Evolutionary conservation across 2,113 vertebrate genomes (phyloP), one percentile per base, ranked within the genome.

Genomic region (Coturnix japonica): DNA sequence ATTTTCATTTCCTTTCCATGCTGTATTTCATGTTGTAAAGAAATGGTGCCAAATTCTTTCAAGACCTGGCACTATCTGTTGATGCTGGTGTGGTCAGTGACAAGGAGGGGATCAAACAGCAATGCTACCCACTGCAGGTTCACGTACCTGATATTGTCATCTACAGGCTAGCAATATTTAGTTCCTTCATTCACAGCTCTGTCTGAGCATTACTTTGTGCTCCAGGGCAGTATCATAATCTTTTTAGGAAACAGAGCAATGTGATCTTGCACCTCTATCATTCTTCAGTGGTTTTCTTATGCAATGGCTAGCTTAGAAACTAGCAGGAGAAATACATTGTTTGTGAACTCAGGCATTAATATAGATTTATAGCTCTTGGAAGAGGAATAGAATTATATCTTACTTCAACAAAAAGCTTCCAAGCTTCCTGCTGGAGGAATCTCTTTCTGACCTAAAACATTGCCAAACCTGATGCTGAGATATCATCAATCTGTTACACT

Each of bases 11-110:
- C 31, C 65, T 44, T 67, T 75, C 35, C 35, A 43, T 80, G 61
- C 39, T 9, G 1, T 69, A 65, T 81, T 86, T 85, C 13, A 8
- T 12, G 31, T 37, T 59, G 8, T 39, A 46, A 49, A 89, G 14
- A 7, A 16, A 5, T 3, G 61, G 51, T 30, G 17, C 14, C 59
- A 83, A 5, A 44, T 93, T 57, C 11, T 21, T 87, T 31, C 65
- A 65, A 1, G 25, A 72, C 25, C 66, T 75, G 57, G 6, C 0
- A 0, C 49, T 44, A 28, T 31, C 66, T 76, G 76, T 47, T 47
- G 56, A 63, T 91, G 59, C 57, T 60, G 31, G 22, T 33, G 21
- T 1, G 1, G 18, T 39, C 49, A 30, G 54, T 44, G 51, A 49
- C 43, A 21, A 67, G 67, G 54, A 28, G 23, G 41, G 44, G n/a